Percentiles rank a stretch among this genome's conserved stretches.
phyloP scores from a whole-genome alignment of 2,888 invertebrate species.

The Siphlonurus alternatus region DNA sequence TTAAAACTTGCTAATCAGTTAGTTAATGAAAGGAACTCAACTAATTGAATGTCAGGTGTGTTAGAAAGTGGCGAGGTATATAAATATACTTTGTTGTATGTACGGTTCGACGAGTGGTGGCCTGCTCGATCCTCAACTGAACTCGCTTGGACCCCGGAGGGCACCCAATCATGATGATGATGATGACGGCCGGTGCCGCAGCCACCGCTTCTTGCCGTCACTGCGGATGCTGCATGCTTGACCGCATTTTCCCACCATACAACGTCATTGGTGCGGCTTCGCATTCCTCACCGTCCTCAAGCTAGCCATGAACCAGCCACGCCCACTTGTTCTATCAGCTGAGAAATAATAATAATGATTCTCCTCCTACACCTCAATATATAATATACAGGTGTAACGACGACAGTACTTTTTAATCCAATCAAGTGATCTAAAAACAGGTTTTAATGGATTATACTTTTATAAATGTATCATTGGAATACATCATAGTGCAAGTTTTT shows the following conservation, averaged over 20 bases:
- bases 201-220: neutral
- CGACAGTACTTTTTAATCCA: neutral
- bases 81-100: too few species aligned
- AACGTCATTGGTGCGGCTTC: neutral
- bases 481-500: too few species aligned
- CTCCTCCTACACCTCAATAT: neutral
- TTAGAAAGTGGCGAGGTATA: too few species aligned
- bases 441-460: neutral
- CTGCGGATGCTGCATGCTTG: constrained; percentile 1
- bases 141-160: neutral
- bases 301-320: constrained; percentile 11
- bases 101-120: too few species aligned
- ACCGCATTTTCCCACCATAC: constrained; percentile 1
- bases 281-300: neutral
- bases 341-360: neutral
- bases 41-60: too few species aligned
- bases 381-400: too few species aligned
- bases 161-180: neutral
- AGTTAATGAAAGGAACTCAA: too few species aligned
- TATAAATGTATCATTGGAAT: neutral
- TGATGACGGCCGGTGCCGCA: neutral
- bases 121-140: too few species aligned
- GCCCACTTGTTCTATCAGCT: constrained; percentile 29
- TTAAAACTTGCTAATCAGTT: too few species aligned
- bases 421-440: neutral